Evolutionary conservation across 2,113 vertebrate species (phyloP), one percentile per base, ranked within the genome.

Genomic region (Corythornis vintsioides): DNA sequence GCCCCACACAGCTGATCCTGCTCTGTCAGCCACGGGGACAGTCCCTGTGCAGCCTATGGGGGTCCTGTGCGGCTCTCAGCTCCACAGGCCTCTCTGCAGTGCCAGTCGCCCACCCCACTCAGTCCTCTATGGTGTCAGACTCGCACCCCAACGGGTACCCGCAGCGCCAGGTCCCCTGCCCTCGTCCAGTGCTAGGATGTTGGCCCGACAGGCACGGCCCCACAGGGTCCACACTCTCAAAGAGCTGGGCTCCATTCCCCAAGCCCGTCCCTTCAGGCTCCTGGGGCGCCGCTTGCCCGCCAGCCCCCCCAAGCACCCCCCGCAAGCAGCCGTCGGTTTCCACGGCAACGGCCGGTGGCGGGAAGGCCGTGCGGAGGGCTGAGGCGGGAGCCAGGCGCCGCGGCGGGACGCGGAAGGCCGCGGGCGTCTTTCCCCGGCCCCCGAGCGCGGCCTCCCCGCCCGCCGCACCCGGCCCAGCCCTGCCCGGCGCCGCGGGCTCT

Each of bases 241-340:
- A 13, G 42, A 19, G 47, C n/a, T 12, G 7, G 29, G n/a, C 25
- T 16, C 61, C 20, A 4, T 18, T 8, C 24, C 47, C 42, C 18
- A 10, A 26, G 26, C 38, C 9, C 7, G 43, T 22, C 50, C 85
- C 31, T 45, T 45, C 57, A 19, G 66, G 35, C 7, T 50, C 43
- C 31, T 2, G 28, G 55, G 70, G 65, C 45, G 16, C 77, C 16
- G 64, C 45, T 67, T 10, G 55, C 77, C 77, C 8, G 6, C 19
- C 92, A 12, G 74, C 55, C 50, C 73, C 33, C 73, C 11, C 50
- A 24, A 24, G 66, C 73, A 15, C 64, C 14, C 33, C 43, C 26
- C 15, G n/a, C 64, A 28, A 76, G 82, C 90, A 43, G 86, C 82
- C 53, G 73, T 65, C 47, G 13, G 91, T 93, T 90, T 66, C 93